Evolutionary conservation across 2,797 vertebrate genomes (phyloP).

Genomic region (Saxicola maurus): DNA sequence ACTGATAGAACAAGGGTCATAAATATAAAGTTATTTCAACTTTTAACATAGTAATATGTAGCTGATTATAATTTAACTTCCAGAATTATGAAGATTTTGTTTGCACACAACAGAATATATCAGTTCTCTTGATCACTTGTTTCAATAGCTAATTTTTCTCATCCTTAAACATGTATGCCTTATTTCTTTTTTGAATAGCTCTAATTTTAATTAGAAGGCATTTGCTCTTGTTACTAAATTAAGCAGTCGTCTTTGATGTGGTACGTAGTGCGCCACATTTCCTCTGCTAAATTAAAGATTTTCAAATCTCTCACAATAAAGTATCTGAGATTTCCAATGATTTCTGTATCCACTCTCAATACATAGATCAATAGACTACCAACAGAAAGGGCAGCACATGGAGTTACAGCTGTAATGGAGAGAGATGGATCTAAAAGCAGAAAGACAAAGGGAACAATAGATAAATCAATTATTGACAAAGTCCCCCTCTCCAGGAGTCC

Average conservation of each 20-base stretch:
- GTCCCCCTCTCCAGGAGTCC: background rate
- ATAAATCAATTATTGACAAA: accelerated
- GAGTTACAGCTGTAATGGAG: background rate
- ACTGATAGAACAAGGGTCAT: background rate
- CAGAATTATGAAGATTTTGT: background rate
- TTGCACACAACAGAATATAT: background rate
- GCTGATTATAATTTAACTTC: background rate
- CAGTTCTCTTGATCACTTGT: background rate
- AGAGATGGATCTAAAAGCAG: background rate
- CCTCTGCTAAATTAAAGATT: background rate
- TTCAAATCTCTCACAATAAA: background rate
- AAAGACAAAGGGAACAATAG: background rate
- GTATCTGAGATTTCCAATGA: background rate
- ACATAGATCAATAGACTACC: background rate
- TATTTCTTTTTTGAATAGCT: constrained; percentile 11
- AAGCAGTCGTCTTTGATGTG: background rate
- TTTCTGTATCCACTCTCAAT: background rate
- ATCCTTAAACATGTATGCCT: background rate
- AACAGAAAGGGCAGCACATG: background rate
- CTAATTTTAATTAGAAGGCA: background rate
- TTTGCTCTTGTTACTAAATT: background rate
- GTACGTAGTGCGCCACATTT: background rate
- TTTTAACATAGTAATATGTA: background rate
- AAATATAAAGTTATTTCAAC: background rate
- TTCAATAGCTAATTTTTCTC: background rate